Evolutionary conservation across 1,140 invertebrate species (phyloP).

Genomic region (Ooceraea biroi): DNA sequence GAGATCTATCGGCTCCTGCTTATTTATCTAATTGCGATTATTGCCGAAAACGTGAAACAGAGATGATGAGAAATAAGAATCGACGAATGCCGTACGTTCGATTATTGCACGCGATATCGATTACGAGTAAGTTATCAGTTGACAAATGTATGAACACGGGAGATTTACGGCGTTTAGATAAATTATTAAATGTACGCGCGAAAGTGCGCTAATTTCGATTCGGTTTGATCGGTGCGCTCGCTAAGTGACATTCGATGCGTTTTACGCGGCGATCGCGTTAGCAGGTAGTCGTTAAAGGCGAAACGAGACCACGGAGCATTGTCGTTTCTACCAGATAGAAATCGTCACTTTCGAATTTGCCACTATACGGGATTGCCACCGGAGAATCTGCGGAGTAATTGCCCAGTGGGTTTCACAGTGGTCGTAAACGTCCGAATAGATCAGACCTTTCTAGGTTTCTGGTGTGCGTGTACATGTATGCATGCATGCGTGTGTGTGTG

Average conservation of each 20-base stretch:
- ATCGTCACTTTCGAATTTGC: slow-evolving; percentile 72
- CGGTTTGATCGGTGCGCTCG: neutral
- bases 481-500: too few species aligned
- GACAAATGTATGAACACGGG: neutral
- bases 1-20: neutral
- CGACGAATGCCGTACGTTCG: neutral
- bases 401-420: slow-evolving; percentile 67
- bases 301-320: slow-evolving; percentile 27
- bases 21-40: slow-evolving; percentile 22
- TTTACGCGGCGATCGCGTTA: neutral
- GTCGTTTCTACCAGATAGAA: slow-evolving; percentile 49
- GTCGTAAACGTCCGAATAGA: slow-evolving; percentile 78
- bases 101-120: neutral
- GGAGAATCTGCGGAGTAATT: slow-evolving; percentile 65
- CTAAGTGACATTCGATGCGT: slow-evolving; percentile 15
- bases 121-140: neutral
- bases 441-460: slow-evolving; percentile 66
- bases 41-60: slow-evolving; percentile 1
- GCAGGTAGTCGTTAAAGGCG: slow-evolving; percentile 17
- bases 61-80: neutral
- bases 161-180: neutral
- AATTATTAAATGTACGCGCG: neutral
- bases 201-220: neutral
- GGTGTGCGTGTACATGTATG: neutral
- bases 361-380: slow-evolving; percentile 41